These are phyloP conservation scores for Schrankia costaestrigalis DNA, from an alignment of 2,888 invertebrate genomes.

Conservation along the genomic window DNA sequence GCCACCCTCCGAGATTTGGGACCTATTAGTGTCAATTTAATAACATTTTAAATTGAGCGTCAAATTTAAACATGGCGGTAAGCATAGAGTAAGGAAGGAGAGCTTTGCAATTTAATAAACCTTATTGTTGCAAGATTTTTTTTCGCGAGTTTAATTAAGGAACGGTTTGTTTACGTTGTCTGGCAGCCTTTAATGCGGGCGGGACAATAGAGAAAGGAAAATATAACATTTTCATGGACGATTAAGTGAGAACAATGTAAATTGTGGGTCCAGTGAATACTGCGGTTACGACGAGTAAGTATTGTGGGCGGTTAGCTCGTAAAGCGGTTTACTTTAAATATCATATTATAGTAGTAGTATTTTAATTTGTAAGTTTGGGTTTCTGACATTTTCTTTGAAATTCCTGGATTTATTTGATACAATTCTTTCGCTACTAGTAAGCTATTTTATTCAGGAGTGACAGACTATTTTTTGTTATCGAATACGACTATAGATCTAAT, in stretches of 20 bases:
- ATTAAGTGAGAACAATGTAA: slow-evolving; percentile 41
- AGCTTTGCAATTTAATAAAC: slow-evolving; percentile 25
- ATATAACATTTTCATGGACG: slow-evolving; percentile 39
- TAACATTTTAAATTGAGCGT: slow-evolving; percentile 47
- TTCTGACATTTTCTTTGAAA: too few species aligned
- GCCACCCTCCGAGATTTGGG: slow-evolving; percentile 40
- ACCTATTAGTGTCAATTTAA: slow-evolving; percentile 57
- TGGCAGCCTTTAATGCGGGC: slow-evolving; percentile 23
- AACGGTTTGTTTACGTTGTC: slow-evolving; percentile 21
- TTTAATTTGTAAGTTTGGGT: too few species aligned
- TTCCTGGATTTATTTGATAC: too few species aligned
- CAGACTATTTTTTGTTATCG: too few species aligned
- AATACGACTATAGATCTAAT: too few species aligned
- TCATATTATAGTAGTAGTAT: too few species aligned
- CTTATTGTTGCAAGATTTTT: slow-evolving; percentile 16
- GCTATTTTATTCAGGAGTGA: too few species aligned
- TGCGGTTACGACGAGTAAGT: slow-evolving; percentile 15
- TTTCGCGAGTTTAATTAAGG: slow-evolving; percentile 21
- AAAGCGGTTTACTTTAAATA: too few species aligned
- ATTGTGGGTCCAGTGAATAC: slow-evolving; percentile 9
- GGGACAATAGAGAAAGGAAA: too few species aligned
- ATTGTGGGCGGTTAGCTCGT: too few species aligned
- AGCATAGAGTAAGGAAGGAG: too few species aligned
- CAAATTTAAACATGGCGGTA: slow-evolving; percentile 39
- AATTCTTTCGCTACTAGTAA: too few species aligned